These are phyloP conservation scores for Synergus itoensis DNA, from an alignment of 2,888 invertebrate genomes.

Conservation along the genomic window DNA sequence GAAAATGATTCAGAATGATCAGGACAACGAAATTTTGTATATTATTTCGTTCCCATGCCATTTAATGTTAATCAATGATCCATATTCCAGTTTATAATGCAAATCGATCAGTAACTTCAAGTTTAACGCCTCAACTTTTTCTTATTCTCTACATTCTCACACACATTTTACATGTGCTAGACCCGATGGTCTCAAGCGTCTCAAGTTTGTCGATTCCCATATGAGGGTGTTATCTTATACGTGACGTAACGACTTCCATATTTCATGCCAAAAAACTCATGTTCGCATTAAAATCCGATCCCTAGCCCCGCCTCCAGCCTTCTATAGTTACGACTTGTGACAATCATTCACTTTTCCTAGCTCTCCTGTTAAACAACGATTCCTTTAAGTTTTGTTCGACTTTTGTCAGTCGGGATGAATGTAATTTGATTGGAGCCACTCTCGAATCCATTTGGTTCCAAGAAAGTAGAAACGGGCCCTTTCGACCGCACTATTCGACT, in stretches of 20 bases:
- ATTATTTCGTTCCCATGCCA: too few relatives aligned
- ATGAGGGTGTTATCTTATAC: slow-evolving; percentile 10
- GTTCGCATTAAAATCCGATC: slow-evolving; percentile 6
- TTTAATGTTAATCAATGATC: too few relatives aligned
- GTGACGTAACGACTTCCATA: slow-evolving; percentile 12
- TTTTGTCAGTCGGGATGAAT: neutral
- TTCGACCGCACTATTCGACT: slow-evolving; percentile 13
- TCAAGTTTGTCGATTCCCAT: slow-evolving; percentile 28
- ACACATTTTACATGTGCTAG: slow-evolving; percentile 20
- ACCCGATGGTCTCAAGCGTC: slow-evolving; percentile 15
- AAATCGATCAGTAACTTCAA: neutral
- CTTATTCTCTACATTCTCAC: neutral
- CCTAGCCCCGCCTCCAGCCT: neutral
- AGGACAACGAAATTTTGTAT: too few relatives aligned
- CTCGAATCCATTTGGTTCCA: neutral
- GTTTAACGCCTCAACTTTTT: neutral
- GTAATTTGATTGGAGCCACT: slow-evolving; percentile 5
- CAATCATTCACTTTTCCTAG: slow-evolving; percentile 8
- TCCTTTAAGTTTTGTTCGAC: neutral
- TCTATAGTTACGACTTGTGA: neutral
- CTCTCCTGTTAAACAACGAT: neutral
- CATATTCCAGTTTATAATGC: too few relatives aligned
- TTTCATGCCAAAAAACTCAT: slow-evolving; percentile 16
- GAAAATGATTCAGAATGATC: too few relatives aligned
- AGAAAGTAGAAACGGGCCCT: neutral